Percentiles rank a stretch among this genome's conserved stretches.
Conservation (phyloP, 2,888 invertebrate species). For the Dryobota labecula region DNA sequence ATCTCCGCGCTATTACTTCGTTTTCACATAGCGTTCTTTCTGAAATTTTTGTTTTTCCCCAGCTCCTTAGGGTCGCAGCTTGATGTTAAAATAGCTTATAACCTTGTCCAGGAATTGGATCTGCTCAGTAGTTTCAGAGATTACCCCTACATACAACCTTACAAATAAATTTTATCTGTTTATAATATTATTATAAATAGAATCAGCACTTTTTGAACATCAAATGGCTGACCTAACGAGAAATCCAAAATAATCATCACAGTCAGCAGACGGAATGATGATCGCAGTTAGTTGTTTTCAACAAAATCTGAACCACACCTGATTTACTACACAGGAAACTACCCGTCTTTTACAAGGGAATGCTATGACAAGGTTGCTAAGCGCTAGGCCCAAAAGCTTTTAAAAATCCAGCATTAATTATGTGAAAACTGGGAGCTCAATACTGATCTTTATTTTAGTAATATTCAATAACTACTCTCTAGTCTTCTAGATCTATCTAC, state of each 20-base stretch:
- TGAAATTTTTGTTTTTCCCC: too few species aligned
- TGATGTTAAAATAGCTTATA: too few species aligned
- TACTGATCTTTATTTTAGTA: background rate
- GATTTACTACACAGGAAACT: background rate
- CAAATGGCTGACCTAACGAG: background rate
- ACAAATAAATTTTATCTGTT: too few species aligned
- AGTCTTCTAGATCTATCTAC: conserved; percentile 4
- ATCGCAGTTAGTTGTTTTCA: background rate
- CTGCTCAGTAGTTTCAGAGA: too few species aligned
- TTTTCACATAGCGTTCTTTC: too few species aligned
- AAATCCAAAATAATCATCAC: background rate
- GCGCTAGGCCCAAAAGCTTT: too few species aligned
- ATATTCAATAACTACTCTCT: background rate
- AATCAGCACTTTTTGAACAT: background rate
- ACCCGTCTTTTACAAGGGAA: background rate
- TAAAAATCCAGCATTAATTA: background rate
- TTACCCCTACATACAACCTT: too few species aligned
- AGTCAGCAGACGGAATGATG: background rate
- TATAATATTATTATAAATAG: too few species aligned
- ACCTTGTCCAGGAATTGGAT: too few species aligned
- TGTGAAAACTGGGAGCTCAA: background rate
- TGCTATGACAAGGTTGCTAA: background rate
- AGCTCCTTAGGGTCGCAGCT: too few species aligned
- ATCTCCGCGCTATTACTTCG: too few species aligned
- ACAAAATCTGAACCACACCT: background rate